Percentiles rank a stretch among this genome's conserved stretches.
These are phyloP conservation scores for Psammodynastes pulverulentus DNA, from an alignment of 2,113 vertebrate genomes.

Conservation along the genomic window DNA sequence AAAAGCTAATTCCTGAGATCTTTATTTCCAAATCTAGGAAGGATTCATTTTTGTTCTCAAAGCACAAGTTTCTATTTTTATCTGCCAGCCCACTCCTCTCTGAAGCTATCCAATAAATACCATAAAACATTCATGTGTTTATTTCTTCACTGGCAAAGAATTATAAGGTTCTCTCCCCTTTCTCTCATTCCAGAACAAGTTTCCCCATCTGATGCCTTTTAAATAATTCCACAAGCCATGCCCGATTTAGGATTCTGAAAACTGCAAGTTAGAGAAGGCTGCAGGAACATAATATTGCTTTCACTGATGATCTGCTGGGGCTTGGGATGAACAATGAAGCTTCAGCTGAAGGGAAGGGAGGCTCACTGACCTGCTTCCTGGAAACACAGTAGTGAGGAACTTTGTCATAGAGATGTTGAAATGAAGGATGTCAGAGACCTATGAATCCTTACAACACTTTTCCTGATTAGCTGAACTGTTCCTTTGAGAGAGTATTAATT, in stretches of 20 bases:
- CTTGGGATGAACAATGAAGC: background rate
- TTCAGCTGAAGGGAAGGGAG: background rate
- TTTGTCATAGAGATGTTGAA: background rate
- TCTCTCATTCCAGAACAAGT: background rate
- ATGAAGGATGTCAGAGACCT: background rate
- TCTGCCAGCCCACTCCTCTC: background rate
- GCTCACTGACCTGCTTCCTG: background rate
- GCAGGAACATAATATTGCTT: background rate
- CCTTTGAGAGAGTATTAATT: background rate
- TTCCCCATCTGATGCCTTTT: background rate
- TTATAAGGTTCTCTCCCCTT: background rate
- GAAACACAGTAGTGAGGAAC: background rate
- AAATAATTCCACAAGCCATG: background rate
- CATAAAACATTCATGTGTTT: background rate
- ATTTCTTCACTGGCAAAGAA: background rate
- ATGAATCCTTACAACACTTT: background rate
- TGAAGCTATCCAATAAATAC: background rate
- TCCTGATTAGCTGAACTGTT: background rate
- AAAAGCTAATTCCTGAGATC: background rate
- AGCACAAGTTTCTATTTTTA: background rate
- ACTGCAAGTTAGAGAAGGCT: background rate
- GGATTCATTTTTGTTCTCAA: background rate
- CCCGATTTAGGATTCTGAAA: background rate
- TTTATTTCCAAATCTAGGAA: background rate
- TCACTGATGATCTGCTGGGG: background rate